Conservation (phyloP, 2,888 invertebrate species). For the Nysson spinosus region DNA sequence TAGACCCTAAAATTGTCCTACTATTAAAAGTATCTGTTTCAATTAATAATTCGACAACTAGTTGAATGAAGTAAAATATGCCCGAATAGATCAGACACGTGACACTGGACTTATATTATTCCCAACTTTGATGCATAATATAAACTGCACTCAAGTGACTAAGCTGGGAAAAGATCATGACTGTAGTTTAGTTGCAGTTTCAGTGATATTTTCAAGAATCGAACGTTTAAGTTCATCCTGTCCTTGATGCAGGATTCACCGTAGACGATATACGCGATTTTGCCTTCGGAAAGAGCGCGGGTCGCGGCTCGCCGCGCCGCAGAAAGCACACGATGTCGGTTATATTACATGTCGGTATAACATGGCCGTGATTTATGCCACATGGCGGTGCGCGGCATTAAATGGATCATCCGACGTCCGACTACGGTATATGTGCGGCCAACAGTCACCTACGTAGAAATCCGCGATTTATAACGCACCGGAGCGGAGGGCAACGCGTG, state of each 20-base stretch:
- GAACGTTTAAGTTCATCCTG: background rate
- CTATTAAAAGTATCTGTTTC: too few species aligned
- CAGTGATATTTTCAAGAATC: background rate
- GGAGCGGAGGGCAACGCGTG: conserved; percentile 53
- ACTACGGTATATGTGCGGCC: conserved; percentile 57
- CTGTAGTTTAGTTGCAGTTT: too few species aligned
- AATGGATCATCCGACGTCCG: conserved; percentile 64
- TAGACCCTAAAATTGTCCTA: too few species aligned
- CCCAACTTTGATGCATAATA: too few species aligned
- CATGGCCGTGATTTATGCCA: conserved; percentile 63
- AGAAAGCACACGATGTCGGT: conserved; percentile 61
- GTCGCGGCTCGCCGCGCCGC: conserved; percentile 32
- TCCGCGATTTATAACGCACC: conserved; percentile 65
- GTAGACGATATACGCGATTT: background rate
- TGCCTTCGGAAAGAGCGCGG: conserved; percentile 12
- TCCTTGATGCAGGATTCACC: background rate
- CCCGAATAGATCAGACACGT: too few species aligned
- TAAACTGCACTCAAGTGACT: too few species aligned
- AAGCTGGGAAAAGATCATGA: too few species aligned
- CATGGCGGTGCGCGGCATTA: conserved; percentile 62
- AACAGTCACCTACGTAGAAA: conserved; percentile 63
- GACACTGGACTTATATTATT: too few species aligned
- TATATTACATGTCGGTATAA: conserved; percentile 66
- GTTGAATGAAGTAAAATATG: too few species aligned
- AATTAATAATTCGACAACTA: too few species aligned